Base-by-base conservation (phyloP, 2,797 vertebrate species). In the Merluccius polli region DNA sequence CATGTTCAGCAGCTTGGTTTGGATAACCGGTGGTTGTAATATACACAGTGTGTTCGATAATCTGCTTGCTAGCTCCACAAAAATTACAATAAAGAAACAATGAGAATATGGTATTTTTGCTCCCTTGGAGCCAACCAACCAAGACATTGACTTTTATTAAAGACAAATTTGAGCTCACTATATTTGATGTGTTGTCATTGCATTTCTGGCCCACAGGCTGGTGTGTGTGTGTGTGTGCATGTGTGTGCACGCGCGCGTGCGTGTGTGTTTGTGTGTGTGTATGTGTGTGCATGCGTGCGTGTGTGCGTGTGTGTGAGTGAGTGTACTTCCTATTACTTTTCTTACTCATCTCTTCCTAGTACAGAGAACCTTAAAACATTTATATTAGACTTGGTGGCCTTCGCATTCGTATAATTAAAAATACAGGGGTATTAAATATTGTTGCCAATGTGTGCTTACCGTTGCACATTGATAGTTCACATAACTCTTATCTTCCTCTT, bases 111-210 rank as follows among this genome's bases (percentile, higher is more conserved):
- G 21, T 59, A 4, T 9, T 24, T 24, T 59, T 59, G 5, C 8
- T 59, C n/a, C 52, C n/a, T 59, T 24, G 52, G 21, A n/a, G n/a
- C n/a, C 52, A 41, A 24, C 35, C 70, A 41, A 71, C 70, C 35
- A 41, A 71, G 70, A 70, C 69, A 41, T 16, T 24, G 35, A 71
- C 35, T 71, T 71, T 71, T 27, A 41, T 71, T 71, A 71, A 71
- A 27, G 38, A 15, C 35, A 71, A 35, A 71, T 71, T 38, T 71
- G 70, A 71, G 35, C n/a, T 59, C n/a, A 59, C 52, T 59, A 38
- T 71, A 24, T 41, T 41, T 12, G 70, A 70, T 70, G 38, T 71
- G 70, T 35, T 36, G 69, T 33, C 32, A 33, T 24, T 71, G 33
- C 18, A n/a, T 36, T 32, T 33, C 31, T 33, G 21, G 31, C 69